phyloP scores from a whole-genome alignment of 2,797 vertebrate species.

The Chiloscyllium punctatum region DNA sequence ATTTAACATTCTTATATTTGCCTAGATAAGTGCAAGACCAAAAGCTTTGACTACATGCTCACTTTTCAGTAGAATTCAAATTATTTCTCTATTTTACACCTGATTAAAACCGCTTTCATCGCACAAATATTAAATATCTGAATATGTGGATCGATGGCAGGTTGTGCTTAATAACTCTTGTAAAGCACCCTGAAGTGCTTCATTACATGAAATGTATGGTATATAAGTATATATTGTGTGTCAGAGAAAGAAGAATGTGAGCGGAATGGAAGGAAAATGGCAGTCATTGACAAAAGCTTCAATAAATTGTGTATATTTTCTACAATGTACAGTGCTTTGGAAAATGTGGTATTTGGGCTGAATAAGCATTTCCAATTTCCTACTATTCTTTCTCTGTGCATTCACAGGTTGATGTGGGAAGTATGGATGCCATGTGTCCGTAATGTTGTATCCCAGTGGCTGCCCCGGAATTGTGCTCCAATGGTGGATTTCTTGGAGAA shows the following conservation, averaged over 20 bases:
- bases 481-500: conserved; percentile 93
- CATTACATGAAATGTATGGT: background rate
- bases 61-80: too few relatives aligned
- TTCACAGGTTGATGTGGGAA: conserved; percentile 83
- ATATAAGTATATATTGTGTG: background rate
- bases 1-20: too few relatives aligned
- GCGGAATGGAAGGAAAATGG: too few relatives aligned
- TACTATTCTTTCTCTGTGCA: background rate
- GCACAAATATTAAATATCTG: background rate
- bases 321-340: background rate
- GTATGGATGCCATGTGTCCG: conserved; percentile 87
- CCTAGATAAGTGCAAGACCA: too few relatives aligned
- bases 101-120: background rate
- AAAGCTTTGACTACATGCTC: too few relatives aligned
- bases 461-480: conserved; percentile 77
- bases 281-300: background rate
- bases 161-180: background rate
- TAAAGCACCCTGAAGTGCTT: background rate
- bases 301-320: too few relatives aligned
- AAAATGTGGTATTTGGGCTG: background rate
- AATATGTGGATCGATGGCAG: background rate
- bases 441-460: conserved; percentile 74
- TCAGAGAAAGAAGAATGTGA: background rate
- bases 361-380: background rate
- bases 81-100: background rate